Evolutionary conservation across 2,113 vertebrate species (phyloP), one percentile per base, ranked within the genome.

Genomic region (Scomber japonicus): DNA sequence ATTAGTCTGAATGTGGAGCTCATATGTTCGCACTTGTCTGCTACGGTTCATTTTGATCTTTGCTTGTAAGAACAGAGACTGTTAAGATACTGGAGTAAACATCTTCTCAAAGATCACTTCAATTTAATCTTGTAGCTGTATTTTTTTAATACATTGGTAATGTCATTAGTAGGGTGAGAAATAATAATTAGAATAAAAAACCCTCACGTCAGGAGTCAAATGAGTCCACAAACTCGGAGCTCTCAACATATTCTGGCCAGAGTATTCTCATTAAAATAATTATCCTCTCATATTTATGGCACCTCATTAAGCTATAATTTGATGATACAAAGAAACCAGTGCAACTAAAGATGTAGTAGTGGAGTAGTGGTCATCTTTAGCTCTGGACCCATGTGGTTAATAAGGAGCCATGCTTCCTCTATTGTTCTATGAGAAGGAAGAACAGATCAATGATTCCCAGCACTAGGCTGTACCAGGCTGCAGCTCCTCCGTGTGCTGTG

Each of bases 361-460:
- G 13, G 17, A 56, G 24, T 1, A 9, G 44, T 45, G 15, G 24
- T 19, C 75, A 46, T 35, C 27, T n/a, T 74, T 66, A 59, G n/a
- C 67, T 75, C n/a, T 69, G 15, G 59, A 75, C 55, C 72, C 80
- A 79, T 75, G 76, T 84, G 72, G 70, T 75, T 89, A 81, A 92
- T 86, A 63, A 80, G 78, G 71, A 84, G 65, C 82, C 13, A 11
- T 59, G 67, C 62, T 90, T 80, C 86, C 80, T 90, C 80, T 77
- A 87, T 93, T 93, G 88, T 92, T 92, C 85, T 82, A 66, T 69
- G 79, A 87, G 71, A 81, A 91, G 84, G 82, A 92, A 89, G 86
- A 91, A 69, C 48, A 88, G 92, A 95, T 95, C 94, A 92, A 93
- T 95, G 94, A 85, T 87, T 88, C 77, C 84, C 86, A 81, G 89